These are phyloP conservation scores for Coracopsis vasa DNA, from an alignment of 2,113 vertebrate species.

Conservation along the genomic window DNA sequence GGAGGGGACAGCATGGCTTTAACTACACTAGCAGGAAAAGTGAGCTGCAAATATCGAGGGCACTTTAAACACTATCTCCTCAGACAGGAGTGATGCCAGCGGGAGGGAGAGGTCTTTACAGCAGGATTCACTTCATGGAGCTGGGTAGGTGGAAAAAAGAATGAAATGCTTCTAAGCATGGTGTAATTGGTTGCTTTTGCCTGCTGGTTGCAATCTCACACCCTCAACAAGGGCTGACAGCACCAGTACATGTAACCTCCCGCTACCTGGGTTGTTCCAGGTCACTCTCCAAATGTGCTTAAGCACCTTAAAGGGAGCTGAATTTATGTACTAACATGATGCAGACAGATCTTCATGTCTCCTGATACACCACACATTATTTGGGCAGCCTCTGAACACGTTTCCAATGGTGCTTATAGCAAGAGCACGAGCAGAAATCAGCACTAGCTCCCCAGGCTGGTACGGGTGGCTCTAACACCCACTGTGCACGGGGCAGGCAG, in stretches of 20 bases:
- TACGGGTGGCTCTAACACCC: background rate
- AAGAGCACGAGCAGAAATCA: fast-evolving
- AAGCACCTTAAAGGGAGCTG: background rate
- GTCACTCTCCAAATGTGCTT: constrained; percentile 25
- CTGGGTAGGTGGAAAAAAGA: background rate
- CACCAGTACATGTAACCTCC: constrained; percentile 2
- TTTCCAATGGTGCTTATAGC: background rate
- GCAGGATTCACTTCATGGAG: background rate
- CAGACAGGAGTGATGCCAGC: background rate
- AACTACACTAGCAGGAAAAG: fast-evolving
- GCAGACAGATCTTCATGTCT: background rate
- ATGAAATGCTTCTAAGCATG: background rate
- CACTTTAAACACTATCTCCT: background rate
- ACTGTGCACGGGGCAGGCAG: background rate
- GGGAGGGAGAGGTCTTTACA: background rate
- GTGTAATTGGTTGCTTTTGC: background rate
- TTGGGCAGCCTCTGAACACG: background rate
- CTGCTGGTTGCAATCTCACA: background rate
- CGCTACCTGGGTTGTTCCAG: constrained; percentile 28
- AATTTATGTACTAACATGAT: background rate
- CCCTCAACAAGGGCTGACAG: background rate
- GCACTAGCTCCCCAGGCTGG: background rate
- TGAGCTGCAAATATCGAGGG: fast-evolving
- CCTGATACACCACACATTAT: background rate
- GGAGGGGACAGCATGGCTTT: background rate